A percentile compares a stretch with the other conserved stretches of the same genome.
Conservation (phyloP, 2,888 invertebrate genomes). For the Torymus texanus region DNA sequence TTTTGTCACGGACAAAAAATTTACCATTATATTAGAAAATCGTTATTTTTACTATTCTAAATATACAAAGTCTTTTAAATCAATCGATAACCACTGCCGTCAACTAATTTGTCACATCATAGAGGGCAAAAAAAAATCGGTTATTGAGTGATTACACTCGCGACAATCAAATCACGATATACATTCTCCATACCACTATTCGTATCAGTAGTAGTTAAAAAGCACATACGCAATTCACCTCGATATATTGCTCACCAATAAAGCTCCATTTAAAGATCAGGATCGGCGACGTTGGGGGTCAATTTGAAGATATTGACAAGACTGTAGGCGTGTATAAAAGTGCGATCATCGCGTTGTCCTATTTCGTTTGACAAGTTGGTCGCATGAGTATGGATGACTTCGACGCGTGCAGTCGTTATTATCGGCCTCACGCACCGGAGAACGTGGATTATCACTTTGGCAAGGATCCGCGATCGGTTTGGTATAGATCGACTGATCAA, state of each 20-base stretch:
- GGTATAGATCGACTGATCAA: constrained; percentile 6
- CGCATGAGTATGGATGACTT: constrained; percentile 39
- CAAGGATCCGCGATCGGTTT: neutral
- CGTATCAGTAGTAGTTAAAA: too few species aligned
- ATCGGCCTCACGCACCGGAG: constrained; percentile 1
- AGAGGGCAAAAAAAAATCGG: too few species aligned
- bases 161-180: too few species aligned
- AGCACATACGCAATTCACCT: neutral
- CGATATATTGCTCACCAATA: constrained; percentile 11
- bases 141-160: too few species aligned
- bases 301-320: neutral
- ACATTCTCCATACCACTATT: too few species aligned
- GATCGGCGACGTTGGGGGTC: neutral
- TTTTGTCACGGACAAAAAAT: too few species aligned
- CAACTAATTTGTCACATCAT: too few species aligned
- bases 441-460: neutral
- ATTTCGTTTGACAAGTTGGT: neutral
- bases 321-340: neutral
- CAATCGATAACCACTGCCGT: too few species aligned
- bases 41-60: too few species aligned
- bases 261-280: constrained; percentile 13
- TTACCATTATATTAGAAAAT: too few species aligned
- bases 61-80: too few species aligned
- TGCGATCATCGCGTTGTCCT: neutral
- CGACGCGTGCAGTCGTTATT: constrained; percentile 29